phyloP scores from a whole-genome alignment of 2,113 vertebrate species.

The Puntigrus tetrazona region DNA sequence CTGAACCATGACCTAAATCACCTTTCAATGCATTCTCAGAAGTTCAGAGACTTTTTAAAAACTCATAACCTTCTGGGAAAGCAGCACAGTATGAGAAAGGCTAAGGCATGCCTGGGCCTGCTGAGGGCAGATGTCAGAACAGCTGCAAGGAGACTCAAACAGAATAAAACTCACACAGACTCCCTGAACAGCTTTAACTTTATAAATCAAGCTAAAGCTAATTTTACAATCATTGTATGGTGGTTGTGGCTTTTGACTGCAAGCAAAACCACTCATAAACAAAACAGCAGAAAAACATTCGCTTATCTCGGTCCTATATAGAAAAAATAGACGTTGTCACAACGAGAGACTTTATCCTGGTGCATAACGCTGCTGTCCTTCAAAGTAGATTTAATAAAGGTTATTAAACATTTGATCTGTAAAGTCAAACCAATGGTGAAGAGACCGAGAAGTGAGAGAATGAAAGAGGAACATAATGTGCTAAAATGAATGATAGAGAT shows the following conservation, averaged over 20 bases:
- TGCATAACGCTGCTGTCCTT: neutral
- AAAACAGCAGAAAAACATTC: neutral
- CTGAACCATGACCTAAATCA: conserved; percentile 7
- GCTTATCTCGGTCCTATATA: neutral
- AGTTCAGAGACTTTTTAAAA: neutral
- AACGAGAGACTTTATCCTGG: neutral
- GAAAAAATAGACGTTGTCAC: neutral
- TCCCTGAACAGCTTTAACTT: neutral
- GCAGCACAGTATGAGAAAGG: conserved; percentile 7
- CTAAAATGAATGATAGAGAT: neutral
- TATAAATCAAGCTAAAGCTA: neutral
- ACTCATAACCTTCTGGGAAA: neutral
- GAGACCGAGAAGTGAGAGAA: neutral
- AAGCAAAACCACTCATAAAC: conserved; percentile 6
- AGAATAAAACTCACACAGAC: neutral
- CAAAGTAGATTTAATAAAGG: neutral
- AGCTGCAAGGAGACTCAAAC: conserved; percentile 14
- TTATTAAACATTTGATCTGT: neutral
- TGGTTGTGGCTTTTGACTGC: neutral
- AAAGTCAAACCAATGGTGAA: neutral
- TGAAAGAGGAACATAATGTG: conserved; percentile 28
- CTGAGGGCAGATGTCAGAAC: conserved; percentile 26
- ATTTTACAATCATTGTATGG: no score
- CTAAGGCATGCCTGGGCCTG: conserved; percentile 7
- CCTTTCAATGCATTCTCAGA: neutral